phyloP scores from a whole-genome alignment of 2,888 invertebrate genomes.

The Amiota communis region DNA sequence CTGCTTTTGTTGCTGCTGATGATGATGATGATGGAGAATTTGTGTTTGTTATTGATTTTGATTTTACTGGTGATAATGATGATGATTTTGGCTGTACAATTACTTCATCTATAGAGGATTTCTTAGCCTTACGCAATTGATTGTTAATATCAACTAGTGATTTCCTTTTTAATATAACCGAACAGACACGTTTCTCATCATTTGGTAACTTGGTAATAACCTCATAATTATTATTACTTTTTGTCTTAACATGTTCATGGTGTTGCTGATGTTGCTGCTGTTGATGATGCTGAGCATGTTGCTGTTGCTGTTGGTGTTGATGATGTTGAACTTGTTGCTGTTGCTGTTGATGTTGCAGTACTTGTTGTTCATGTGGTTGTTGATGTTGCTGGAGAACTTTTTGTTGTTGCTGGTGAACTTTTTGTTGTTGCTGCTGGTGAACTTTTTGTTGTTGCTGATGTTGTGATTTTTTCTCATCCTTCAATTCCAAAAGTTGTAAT shows the following conservation, averaged over 20 bases:
- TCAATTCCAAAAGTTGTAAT: slow-evolving; percentile 21
- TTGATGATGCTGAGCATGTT: not conserved
- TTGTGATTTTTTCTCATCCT: slow-evolving; percentile 1
- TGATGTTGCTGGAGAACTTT: slow-evolving; percentile 49
- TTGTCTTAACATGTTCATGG: slow-evolving; percentile 47
- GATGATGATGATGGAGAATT: slow-evolving; percentile 6
- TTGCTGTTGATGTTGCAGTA: slow-evolving; percentile 33
- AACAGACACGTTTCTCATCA: slow-evolving; percentile 63
- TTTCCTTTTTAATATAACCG: slow-evolving; percentile 71
- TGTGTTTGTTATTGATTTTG: slow-evolving; percentile 1
- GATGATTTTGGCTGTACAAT: not conserved
- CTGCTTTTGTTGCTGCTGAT: not conserved
- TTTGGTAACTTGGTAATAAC: slow-evolving; percentile 63
- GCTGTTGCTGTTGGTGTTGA: not conserved
- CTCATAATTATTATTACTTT: slow-evolving; percentile 66
- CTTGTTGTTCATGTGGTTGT: slow-evolving; percentile 28
- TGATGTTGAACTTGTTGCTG: slow-evolving; percentile 1
- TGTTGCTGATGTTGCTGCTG: not conserved
- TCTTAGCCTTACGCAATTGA: slow-evolving; percentile 43
- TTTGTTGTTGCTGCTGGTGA: not conserved
- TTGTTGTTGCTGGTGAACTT: not conserved
- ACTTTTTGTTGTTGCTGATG: not conserved
- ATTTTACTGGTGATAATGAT: not conserved
- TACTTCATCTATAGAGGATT: not conserved
- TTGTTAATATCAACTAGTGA: slow-evolving; percentile 42